Evolutionary conservation across 1,140 invertebrate genomes (phyloP).

Genomic region (Cyclina sinensis): DNA sequence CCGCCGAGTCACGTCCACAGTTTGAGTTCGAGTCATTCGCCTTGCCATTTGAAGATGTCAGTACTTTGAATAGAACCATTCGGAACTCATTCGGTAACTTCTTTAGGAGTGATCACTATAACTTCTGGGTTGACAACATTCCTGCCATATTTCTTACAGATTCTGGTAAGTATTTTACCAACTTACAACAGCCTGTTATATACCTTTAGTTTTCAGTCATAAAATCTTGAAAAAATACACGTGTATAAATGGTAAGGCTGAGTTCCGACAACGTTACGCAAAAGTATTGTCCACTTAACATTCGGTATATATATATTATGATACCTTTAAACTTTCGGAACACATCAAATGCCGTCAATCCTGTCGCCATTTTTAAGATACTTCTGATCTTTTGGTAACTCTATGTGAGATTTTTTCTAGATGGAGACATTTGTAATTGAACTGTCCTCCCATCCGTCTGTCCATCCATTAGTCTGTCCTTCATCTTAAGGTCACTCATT

Average conservation of each 20-base stretch:
- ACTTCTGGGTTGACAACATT: conserved; percentile 46
- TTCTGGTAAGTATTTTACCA: conserved; percentile 13
- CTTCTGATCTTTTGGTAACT: no score
- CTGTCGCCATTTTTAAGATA: no score
- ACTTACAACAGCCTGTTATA: no score
- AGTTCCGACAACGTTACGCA: not conserved
- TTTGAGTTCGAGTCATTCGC: conserved; percentile 39
- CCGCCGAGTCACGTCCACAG: not conserved
- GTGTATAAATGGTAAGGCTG: not conserved
- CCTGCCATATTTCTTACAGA: conserved; percentile 50
- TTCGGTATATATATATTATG: no score
- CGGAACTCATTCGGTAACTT: not conserved
- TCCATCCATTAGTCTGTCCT: no score
- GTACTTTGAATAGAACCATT: not conserved
- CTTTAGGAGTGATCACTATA: conserved; percentile 36
- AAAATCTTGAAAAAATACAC: not conserved
- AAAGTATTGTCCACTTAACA: no score
- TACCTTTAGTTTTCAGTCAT: no score
- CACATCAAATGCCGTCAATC: not conserved
- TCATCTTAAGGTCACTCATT: no score
- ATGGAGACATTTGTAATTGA: no score
- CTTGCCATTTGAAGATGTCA: not conserved
- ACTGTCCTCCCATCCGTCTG: no score
- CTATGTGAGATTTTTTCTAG: no score
- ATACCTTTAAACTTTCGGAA: not conserved